Conservation (phyloP, 2,113 vertebrate genomes). For the Eulemur macaco region DNA sequence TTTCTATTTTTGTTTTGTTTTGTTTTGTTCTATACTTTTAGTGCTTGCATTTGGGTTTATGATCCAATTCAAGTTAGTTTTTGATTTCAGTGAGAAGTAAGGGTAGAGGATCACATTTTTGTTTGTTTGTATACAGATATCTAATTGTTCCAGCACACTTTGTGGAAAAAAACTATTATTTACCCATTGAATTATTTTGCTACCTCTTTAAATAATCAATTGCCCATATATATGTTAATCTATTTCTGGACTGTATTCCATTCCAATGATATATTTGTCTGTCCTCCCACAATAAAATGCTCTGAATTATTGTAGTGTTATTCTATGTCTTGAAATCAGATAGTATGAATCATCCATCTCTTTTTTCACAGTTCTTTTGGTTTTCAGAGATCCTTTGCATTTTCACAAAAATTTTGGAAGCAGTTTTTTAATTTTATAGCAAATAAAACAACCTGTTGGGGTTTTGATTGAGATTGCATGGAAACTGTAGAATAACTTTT, state of each 20-base stretch:
- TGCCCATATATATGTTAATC: background rate
- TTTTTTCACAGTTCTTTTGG: background rate
- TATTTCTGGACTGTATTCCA: background rate
- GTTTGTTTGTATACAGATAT: background rate
- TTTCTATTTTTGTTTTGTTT: background rate
- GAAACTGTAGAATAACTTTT: background rate
- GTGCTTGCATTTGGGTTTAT: background rate
- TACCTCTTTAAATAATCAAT: background rate
- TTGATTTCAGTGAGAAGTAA: background rate
- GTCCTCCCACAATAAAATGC: background rate
- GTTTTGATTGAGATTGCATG: background rate
- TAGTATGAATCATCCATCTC: background rate
- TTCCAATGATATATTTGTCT: background rate
- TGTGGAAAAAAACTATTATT: background rate
- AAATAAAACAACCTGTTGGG: background rate
- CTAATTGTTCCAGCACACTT: background rate
- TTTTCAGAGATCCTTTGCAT: background rate
- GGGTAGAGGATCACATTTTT: background rate
- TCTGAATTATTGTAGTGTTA: background rate
- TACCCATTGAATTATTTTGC: background rate
- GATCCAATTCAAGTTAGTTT: background rate
- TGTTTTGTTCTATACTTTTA: background rate
- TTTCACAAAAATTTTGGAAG: conserved; percentile 11
- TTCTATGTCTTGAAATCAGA: background rate
- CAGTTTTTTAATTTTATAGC: background rate